Evolutionary conservation across 2,888 invertebrate genomes (phyloP).

Genomic region (Anagyrus pseudococci): DNA sequence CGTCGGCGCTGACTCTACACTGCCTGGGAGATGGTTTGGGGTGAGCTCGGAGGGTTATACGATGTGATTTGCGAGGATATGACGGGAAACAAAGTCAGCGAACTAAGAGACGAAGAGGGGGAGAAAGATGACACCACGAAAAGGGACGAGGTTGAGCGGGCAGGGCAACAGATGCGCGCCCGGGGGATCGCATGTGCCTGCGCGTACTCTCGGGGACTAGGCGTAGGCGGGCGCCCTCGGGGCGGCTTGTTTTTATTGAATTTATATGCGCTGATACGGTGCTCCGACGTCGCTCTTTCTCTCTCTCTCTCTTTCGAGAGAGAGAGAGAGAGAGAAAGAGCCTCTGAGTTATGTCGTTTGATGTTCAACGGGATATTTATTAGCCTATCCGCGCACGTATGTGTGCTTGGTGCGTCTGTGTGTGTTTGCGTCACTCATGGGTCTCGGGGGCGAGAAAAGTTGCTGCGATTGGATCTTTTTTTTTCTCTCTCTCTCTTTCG

Average conservation of each 20-base stretch:
- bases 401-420: neutral
- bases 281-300: too few relatives aligned
- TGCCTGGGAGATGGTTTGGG: conserved; percentile 21
- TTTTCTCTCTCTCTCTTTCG: neutral
- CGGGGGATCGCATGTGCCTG: conserved; percentile 16
- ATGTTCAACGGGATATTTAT: conserved; percentile 27
- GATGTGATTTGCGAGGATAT: conserved; percentile 2
- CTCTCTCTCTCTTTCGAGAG: too few relatives aligned
- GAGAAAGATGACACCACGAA: neutral
- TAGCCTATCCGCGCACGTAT: neutral
- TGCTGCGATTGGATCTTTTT: neutral
- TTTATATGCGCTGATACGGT: conserved; percentile 31
- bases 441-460: neutral
- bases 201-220: neutral
- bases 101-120: neutral
- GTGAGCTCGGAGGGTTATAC: neutral
- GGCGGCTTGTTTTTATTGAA: conserved; percentile 30
- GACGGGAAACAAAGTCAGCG: conserved; percentile 5
- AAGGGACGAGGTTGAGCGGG: too few relatives aligned
- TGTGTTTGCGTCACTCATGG: too few relatives aligned
- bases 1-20: neutral
- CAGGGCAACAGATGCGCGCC: conserved; percentile 27
- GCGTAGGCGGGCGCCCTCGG: neutral
- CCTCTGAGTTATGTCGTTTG: conserved; percentile 23
- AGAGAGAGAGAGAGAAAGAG: too few relatives aligned